Conservation (phyloP, 2,888 invertebrate genomes). For the Microctonus hyperodae region DNA sequence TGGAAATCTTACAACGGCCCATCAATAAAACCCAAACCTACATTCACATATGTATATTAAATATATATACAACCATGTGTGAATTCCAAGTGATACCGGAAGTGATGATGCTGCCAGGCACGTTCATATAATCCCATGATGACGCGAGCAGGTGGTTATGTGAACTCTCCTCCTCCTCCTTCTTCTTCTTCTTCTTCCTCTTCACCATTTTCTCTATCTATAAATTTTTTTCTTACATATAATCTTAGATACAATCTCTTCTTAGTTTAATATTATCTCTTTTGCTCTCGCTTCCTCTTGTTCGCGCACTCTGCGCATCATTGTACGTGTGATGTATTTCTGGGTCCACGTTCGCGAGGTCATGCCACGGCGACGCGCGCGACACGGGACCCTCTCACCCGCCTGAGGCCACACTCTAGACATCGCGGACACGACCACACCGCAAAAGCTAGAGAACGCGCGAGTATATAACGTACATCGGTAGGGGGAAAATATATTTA, state of each 20-base stretch:
- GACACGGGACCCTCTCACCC: slow-evolving; percentile 33
- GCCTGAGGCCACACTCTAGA: slow-evolving; percentile 8
- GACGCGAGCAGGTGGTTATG: slow-evolving; percentile 32
- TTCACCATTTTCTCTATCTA: neutral
- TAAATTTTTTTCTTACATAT: neutral
- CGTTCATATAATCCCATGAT: slow-evolving; percentile 19
- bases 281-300: neutral
- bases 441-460: neutral
- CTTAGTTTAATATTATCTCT: neutral
- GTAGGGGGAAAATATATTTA: neutral
- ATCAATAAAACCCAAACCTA: neutral
- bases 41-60: neutral
- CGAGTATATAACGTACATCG: neutral
- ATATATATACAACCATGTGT: neutral
- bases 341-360: slow-evolving; percentile 21
- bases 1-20: neutral
- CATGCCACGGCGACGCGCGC: slow-evolving; percentile 29
- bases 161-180: slow-evolving; percentile 12
- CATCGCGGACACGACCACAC: slow-evolving; percentile 31
- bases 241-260: neutral
- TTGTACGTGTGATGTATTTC: slow-evolving; percentile 7
- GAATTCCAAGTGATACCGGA: slow-evolving; percentile 24
- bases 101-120: slow-evolving; percentile 17
- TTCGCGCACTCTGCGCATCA: neutral
- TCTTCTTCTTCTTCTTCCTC: neutral